A percentile compares a stretch with the other conserved stretches of the same genome.
Conservation (phyloP, 2,113 vertebrate genomes). For the Columba livia region DNA sequence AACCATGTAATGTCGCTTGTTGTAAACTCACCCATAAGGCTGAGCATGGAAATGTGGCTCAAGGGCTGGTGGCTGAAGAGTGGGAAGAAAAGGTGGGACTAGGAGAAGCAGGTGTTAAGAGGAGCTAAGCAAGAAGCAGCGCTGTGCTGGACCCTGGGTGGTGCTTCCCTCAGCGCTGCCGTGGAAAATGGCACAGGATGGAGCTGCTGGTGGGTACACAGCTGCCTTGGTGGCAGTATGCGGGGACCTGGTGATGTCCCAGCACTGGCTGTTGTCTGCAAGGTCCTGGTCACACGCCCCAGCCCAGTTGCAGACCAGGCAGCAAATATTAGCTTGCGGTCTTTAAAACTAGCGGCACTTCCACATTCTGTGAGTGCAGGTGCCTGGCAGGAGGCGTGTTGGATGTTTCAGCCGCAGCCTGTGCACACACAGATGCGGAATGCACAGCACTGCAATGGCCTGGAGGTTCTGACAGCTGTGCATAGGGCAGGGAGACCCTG, state of each 20-base stretch:
- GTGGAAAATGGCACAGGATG: not conserved
- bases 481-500: not conserved
- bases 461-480: not conserved
- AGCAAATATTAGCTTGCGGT: not conserved
- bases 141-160: too few relatives aligned
- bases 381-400: rapidly evolving
- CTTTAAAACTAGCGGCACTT: not conserved
- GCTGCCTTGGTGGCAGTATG: not conserved
- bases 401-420: not conserved
- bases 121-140: not conserved
- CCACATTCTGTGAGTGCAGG: not conserved
- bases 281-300: not conserved
- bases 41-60: rapidly evolving
- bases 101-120: not conserved
- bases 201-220: not conserved
- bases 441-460: rapidly evolving
- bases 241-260: not conserved
- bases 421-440: rapidly evolving
- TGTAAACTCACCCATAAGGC: not conserved
- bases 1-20: rapidly evolving
- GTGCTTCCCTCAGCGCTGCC: not conserved
- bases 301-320: not conserved
- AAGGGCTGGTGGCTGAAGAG: not conserved
- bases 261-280: too few relatives aligned
- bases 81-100: not conserved